phyloP scores from a whole-genome alignment of 2,113 vertebrate genomes.

The Ancistrus triradiatus region DNA sequence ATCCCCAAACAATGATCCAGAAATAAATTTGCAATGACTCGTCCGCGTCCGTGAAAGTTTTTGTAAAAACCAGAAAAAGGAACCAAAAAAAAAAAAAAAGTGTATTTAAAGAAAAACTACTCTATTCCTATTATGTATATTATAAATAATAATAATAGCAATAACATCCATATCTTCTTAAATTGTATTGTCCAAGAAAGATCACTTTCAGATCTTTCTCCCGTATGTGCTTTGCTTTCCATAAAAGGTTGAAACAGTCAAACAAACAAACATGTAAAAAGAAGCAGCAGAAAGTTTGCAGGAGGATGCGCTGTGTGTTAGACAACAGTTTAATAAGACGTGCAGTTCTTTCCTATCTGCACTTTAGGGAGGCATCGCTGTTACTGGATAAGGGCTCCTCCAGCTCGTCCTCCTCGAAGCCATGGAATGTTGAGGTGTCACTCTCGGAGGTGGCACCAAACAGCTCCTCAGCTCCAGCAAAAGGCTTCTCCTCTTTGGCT shows the following conservation, averaged over 20 bases:
- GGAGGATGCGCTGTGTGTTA: slow-evolving; percentile 57
- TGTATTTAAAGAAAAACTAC: slow-evolving; percentile 48
- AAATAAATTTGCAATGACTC: slow-evolving; percentile 37
- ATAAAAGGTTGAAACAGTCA: slow-evolving; percentile 43
- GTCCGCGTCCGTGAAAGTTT: slow-evolving; percentile 56
- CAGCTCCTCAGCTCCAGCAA: slow-evolving; percentile 89
- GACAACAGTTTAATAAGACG: slow-evolving; percentile 35
- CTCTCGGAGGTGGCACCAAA: slow-evolving; percentile 97
- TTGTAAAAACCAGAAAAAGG: slow-evolving; percentile 46
- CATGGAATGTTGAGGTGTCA: slow-evolving; percentile 97
- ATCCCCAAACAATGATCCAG: slow-evolving; percentile 38
- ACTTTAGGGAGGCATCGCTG: slow-evolving; percentile 77
- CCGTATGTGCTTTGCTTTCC: slow-evolving; percentile 70
- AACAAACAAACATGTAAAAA: slow-evolving; percentile 47
- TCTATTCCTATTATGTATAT: slow-evolving; percentile 52
- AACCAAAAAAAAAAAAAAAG: slow-evolving; percentile 47
- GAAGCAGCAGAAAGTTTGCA: slow-evolving; percentile 73
- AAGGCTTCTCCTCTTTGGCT: slow-evolving; percentile 82
- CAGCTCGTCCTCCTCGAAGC: slow-evolving; percentile 95
- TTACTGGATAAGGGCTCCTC: slow-evolving; percentile 83
- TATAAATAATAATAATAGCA: slow-evolving; percentile 48
- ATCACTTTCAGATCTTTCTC: slow-evolving; percentile 56
- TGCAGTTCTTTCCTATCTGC: slow-evolving; percentile 76
- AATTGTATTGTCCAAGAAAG: slow-evolving; percentile 59
- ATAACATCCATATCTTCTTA: slow-evolving; percentile 68